Conservation (phyloP, 2,113 vertebrate species). For the Phalacrocorax aristotelis region DNA sequence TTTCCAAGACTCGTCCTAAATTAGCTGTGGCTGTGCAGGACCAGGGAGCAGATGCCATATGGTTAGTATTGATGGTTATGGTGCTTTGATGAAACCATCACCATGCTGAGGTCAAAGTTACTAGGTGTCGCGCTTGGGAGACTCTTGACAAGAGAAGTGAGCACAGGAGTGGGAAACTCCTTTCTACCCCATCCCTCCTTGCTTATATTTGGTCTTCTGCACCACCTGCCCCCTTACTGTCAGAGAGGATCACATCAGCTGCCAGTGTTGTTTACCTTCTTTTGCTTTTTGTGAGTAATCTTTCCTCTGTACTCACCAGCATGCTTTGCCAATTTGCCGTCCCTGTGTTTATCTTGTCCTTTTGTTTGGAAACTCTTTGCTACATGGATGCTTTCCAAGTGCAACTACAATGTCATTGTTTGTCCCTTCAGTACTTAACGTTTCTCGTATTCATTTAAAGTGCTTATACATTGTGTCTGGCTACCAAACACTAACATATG, state of each 20-base stretch:
- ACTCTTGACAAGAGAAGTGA: neutral
- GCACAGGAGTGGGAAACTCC: neutral
- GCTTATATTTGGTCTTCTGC: neutral
- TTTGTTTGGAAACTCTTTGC: neutral
- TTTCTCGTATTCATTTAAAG: neutral
- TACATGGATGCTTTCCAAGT: neutral
- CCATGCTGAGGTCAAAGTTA: neutral
- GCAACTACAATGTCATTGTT: neutral
- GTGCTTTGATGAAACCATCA: neutral
- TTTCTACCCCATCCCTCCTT: neutral
- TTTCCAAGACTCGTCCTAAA: neutral
- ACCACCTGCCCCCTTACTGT: neutral
- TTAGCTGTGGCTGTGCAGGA: neutral
- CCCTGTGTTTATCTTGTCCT: neutral
- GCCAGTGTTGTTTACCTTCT: neutral
- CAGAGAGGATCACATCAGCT: neutral
- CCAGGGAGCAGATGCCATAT: neutral
- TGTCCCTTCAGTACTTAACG: neutral
- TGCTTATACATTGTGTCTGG: neutral
- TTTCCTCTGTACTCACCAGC: neutral
- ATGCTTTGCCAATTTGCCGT: neutral
- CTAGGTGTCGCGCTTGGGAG: neutral
- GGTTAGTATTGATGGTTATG: accelerated
- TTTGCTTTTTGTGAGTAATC: neutral
- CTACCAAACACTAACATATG: neutral